phyloP scores from a whole-genome alignment of 2,113 vertebrate species.

The Ursus arctos region DNA sequence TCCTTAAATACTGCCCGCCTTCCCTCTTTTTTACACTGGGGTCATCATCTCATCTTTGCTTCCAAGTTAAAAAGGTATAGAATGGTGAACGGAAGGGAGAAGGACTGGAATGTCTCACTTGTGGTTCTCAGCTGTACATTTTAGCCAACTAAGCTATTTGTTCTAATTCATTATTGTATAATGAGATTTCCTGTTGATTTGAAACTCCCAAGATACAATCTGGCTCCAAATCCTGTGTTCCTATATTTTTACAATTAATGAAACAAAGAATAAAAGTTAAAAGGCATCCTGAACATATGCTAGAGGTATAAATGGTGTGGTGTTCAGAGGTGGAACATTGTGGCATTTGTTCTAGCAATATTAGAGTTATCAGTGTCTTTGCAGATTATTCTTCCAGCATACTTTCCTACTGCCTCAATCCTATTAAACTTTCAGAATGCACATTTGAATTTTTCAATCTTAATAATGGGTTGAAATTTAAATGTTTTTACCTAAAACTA shows the following conservation, averaged over 20 bases:
- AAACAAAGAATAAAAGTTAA: background rate
- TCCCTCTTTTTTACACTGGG: background rate
- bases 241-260: background rate
- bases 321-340: background rate
- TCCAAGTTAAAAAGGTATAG: background rate
- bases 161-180: background rate
- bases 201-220: background rate
- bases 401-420: background rate
- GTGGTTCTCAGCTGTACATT: background rate
- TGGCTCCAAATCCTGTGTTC: background rate
- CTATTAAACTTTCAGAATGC: background rate
- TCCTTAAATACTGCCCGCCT: background rate
- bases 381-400: background rate
- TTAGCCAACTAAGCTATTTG: background rate
- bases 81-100: background rate
- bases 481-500: background rate
- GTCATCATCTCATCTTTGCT: background rate
- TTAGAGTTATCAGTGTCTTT: background rate
- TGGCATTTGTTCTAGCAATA: background rate
- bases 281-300: background rate
- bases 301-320: background rate
- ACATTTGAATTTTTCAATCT: background rate
- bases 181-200: background rate
- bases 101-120: background rate
- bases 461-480: background rate